Base-by-base conservation (phyloP, 2,113 vertebrate genomes). In the Lampris incognitus region DNA sequence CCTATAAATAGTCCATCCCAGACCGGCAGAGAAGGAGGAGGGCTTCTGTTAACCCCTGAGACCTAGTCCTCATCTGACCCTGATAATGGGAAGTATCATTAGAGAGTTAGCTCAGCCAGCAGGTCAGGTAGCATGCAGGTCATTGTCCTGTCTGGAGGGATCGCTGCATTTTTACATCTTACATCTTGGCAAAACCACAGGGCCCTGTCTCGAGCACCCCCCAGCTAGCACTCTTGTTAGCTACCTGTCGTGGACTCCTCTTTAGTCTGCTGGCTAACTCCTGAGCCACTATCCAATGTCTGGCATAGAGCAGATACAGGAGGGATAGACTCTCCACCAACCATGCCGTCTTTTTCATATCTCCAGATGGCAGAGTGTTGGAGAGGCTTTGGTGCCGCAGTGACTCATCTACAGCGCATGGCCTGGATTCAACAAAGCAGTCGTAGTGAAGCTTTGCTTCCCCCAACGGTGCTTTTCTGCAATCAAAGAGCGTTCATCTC, bases 1-100 rank as follows among this genome's bases (percentile, higher is more conserved):
- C 83, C 89, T 92, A 93, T 88, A 93, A 93, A 94, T 92, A 93
- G 88, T 67, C 68, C 76, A 56, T 50, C 76, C 82, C 82, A 84
- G 84, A 87, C 84, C 70, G 81, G 76, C 78, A 11, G 77, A 52
- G 67, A 24, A 24, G 66, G 79, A 79, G 81, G 79, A 77, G 76
- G 68, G 81, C 56, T 79, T 74, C 62, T 77, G 68, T 88, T 90
- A 91, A 91, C 88, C 85, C 88, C 84, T 60, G 80, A 88, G 83
- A 90, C 79, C 85, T 67, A 5, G 80, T 82, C 77, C 81, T 86
- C 72, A 81, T 89, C 65, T 86, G 74, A 89, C 87, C 90, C 78
- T 69, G 60, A 77, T 85, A 76, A 86, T 69, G 66, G 74, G 72
- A 64, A 56, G 69, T 71, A 74, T 86, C 84, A 84, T 88, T 85